These are phyloP conservation scores for Octodon degus DNA, from an alignment of 2,113 vertebrate genomes.

Conservation along the genomic window DNA sequence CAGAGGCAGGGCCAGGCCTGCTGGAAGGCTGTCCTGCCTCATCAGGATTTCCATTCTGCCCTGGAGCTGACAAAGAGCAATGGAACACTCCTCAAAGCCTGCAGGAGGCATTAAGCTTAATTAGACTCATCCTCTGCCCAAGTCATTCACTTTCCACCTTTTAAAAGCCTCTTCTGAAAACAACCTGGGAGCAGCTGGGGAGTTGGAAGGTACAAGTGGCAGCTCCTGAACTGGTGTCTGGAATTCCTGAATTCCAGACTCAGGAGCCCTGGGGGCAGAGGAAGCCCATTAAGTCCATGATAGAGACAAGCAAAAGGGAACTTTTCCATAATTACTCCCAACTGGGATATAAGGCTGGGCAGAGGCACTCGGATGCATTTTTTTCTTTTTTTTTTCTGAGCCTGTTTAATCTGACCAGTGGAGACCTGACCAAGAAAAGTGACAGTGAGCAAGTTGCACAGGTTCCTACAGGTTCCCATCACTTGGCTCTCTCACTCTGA, in stretches of 20 bases:
- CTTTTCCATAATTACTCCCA: not conserved
- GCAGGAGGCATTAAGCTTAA: constrained; percentile 73
- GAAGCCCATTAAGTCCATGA: not conserved
- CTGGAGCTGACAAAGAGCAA: constrained; percentile 53
- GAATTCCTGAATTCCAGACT: constrained; percentile 25
- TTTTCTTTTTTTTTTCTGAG: not conserved
- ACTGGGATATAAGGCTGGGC: not conserved
- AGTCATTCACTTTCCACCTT: constrained; percentile 78
- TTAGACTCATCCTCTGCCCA: constrained; percentile 80
- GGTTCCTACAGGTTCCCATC: not conserved
- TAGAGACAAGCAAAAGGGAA: not conserved
- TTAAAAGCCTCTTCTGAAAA: constrained; percentile 78
- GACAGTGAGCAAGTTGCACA: accelerated
- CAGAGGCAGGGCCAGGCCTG: not conserved
- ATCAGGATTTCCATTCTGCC: not conserved
- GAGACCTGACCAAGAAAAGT: not conserved
- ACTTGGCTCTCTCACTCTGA: not conserved
- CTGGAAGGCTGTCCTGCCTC: not conserved
- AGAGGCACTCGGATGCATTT: not conserved
- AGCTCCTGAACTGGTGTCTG: not conserved
- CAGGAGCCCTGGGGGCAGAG: not conserved
- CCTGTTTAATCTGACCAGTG: not conserved
- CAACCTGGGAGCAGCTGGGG: constrained; percentile 65
- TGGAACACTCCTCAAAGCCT: not conserved
- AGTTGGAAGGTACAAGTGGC: not conserved